Percentiles rank a stretch among this genome's conserved stretches.
Evolutionary conservation across 1,140 invertebrate species (phyloP).

Genomic region (Ptiloglossa arizonensis): DNA sequence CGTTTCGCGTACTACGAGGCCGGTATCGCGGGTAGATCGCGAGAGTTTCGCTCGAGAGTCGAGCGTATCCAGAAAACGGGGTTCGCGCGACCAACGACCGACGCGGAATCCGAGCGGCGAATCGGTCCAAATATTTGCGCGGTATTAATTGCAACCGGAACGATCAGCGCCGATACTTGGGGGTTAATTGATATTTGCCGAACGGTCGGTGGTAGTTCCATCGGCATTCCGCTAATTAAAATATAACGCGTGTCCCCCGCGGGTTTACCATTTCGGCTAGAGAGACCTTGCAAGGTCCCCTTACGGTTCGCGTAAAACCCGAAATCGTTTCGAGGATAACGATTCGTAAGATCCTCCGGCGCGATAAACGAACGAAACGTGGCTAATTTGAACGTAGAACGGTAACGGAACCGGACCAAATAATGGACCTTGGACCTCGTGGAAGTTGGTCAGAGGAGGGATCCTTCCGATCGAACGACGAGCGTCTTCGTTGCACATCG

Average conservation of each 20-base stretch:
- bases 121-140: constrained; percentile 71
- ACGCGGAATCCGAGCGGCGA: constrained; percentile 36
- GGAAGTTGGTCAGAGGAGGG: no score
- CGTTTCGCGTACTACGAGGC: no score
- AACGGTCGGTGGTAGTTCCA: constrained; percentile 66
- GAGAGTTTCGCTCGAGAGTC: no score
- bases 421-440: no score
- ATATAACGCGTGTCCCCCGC: constrained; percentile 57
- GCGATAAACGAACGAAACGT: no score
- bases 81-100: background rate
- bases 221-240: constrained; percentile 69
- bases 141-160: constrained; percentile 71
- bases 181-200: constrained; percentile 72
- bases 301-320: constrained; percentile 26
- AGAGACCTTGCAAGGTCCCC: constrained; percentile 2
- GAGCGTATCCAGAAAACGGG: background rate
- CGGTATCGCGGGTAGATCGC: no score
- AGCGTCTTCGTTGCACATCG: no score
- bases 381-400: no score
- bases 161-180: constrained; percentile 58
- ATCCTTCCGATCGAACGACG: no score
- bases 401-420: no score
- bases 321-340: no score
- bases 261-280: constrained; percentile 56
- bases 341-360: no score